Conservation (phyloP, 1,140 invertebrate genomes). For the Hesperophylax magnus region DNA sequence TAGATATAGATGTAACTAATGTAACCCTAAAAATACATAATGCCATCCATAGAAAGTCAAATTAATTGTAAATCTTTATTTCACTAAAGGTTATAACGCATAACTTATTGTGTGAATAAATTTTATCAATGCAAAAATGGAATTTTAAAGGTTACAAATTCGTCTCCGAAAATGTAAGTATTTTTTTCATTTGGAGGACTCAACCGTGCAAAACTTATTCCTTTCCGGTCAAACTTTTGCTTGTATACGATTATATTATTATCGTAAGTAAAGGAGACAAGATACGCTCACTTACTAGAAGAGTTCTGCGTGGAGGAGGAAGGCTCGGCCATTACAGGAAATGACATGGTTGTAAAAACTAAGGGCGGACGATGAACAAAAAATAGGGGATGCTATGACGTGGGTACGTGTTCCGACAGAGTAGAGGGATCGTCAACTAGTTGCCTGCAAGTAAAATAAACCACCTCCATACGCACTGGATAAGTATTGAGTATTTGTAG, state of each 20-base stretch:
- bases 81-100: too few relatives aligned
- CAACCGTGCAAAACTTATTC: neutral
- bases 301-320: constrained; percentile 25
- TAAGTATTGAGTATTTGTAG: too few relatives aligned
- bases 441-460: too few relatives aligned
- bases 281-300: neutral
- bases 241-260: constrained; percentile 11
- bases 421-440: too few relatives aligned
- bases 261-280: constrained; percentile 22
- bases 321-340: constrained; percentile 50
- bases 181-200: neutral
- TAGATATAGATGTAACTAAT: too few relatives aligned
- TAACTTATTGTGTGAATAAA: neutral
- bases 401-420: constrained; percentile 21
- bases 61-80: too few relatives aligned
- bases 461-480: too few relatives aligned
- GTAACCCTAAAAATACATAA: too few relatives aligned
- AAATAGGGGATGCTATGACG: constrained; percentile 38
- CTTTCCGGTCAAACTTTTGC: constrained; percentile 4
- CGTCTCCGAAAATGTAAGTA: neutral
- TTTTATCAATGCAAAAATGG: neutral
- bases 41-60: too few relatives aligned
- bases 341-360: constrained; percentile 57
- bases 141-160: neutral
- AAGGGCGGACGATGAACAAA: constrained; percentile 50